phyloP scores from a whole-genome alignment of 2,113 vertebrate species.

The Callionymus lyra region DNA sequence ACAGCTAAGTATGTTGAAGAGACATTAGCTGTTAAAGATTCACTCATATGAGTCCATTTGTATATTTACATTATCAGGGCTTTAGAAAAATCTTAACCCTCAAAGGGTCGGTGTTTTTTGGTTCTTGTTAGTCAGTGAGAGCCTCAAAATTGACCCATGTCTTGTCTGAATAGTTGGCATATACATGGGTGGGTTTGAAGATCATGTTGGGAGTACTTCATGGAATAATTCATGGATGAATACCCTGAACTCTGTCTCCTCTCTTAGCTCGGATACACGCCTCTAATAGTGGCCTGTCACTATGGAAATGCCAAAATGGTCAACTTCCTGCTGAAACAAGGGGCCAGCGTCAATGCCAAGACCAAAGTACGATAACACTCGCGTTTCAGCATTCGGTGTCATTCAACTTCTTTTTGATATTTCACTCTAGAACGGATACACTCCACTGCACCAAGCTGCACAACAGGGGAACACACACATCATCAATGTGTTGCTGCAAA shows the following conservation, averaged over 20 bases:
- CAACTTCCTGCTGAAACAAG: constrained; percentile 90
- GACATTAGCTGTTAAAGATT: too few species aligned
- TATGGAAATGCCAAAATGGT: constrained; percentile 97
- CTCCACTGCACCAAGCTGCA: constrained; percentile 92
- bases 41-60: too few species aligned
- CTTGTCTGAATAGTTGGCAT: too few species aligned
- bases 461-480: constrained; percentile 97
- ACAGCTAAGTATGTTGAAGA: too few species aligned
- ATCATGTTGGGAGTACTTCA: too few species aligned
- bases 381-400: neutral
- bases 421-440: constrained; percentile 82
- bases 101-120: too few species aligned
- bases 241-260: constrained; percentile 9
- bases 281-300: constrained; percentile 94
- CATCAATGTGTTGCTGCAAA: constrained; percentile 85
- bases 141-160: too few species aligned
- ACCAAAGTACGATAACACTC: constrained; percentile 75
- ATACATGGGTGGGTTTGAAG: too few species aligned
- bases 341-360: constrained; percentile 84
- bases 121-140: too few species aligned
- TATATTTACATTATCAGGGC: too few species aligned
- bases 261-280: constrained; percentile 88
- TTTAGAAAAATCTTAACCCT: too few species aligned
- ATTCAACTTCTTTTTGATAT: neutral
- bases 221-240: too few species aligned